These are phyloP conservation scores for Conus ventricosus DNA, from an alignment of 1,140 invertebrate species.

Conservation along the genomic window DNA sequence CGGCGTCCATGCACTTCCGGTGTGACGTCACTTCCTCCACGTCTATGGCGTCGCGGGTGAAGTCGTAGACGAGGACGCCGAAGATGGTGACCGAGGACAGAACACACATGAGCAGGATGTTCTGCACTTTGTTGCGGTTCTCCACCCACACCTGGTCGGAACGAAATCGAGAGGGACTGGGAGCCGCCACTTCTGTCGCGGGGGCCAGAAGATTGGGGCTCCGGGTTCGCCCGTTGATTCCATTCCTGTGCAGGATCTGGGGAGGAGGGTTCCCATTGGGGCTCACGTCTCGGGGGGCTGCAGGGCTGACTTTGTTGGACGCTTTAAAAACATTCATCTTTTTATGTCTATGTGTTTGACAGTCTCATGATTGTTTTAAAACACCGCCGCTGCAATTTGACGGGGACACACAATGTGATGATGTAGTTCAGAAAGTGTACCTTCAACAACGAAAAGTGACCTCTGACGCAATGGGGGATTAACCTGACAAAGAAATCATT, in stretches of 20 bases:
- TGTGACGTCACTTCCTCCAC: neutral
- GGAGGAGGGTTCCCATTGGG: neutral
- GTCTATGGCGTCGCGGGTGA: neutral
- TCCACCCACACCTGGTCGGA: neutral
- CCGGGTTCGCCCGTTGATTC: neutral
- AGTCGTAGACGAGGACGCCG: slow-evolving; percentile 2
- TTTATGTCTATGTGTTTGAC: neutral
- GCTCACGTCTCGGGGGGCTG: neutral
- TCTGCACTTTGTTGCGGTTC: neutral
- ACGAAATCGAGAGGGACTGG: neutral
- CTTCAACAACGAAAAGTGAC: no score
- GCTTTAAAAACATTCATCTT: neutral
- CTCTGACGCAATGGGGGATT: no score
- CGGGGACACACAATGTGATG: no score
- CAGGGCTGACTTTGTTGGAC: slow-evolving; percentile 16
- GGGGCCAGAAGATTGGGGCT: no score
- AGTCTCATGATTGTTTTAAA: no score
- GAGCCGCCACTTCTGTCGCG: neutral
- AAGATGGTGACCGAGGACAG: slow-evolving; percentile 13
- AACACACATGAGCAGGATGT: neutral
- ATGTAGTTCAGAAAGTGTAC: no score
- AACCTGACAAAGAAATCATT: no score
- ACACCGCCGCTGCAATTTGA: no score
- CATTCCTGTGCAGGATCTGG: neutral
- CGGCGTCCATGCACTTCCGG: neutral